Conservation (phyloP, 2,113 vertebrate genomes). For the Perca flavescens region DNA sequence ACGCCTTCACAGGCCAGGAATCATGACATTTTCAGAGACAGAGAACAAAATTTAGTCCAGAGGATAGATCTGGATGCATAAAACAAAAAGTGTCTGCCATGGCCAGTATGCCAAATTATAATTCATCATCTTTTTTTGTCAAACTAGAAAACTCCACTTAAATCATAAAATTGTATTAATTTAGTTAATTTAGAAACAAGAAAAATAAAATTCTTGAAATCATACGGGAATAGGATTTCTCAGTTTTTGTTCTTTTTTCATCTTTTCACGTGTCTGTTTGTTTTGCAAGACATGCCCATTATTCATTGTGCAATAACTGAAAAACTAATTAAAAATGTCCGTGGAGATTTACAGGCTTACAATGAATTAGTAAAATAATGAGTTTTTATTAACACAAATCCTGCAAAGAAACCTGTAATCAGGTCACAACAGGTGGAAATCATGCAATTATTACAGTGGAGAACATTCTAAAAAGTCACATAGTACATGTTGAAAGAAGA, state of each 20-base stretch:
- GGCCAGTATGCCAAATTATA: not conserved
- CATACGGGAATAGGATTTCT: not conserved
- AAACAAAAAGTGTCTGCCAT: not conserved
- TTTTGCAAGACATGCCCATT: not conserved
- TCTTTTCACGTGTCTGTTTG: not conserved
- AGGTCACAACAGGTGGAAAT: not conserved
- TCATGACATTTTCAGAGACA: conserved; percentile 21
- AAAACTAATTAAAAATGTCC: not conserved
- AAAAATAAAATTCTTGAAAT: not conserved
- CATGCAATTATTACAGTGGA: not conserved
- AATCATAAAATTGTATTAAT: not conserved
- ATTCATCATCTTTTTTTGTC: not conserved
- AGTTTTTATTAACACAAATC: too few species aligned
- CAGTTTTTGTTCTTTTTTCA: not conserved
- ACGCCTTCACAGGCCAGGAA: conserved; percentile 8
- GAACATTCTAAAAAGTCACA: not conserved
- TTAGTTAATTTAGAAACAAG: not conserved
- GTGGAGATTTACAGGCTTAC: not conserved
- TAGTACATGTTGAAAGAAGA: not conserved
- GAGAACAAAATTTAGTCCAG: conserved; percentile 8
- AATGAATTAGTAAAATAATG: not conserved
- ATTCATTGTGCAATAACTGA: not conserved
- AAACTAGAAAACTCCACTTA: not conserved
- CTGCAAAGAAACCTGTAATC: not conserved
- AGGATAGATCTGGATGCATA: not conserved